These are phyloP conservation scores for Lampris incognitus DNA, from an alignment of 2,113 vertebrate species.

Conservation along the genomic window DNA sequence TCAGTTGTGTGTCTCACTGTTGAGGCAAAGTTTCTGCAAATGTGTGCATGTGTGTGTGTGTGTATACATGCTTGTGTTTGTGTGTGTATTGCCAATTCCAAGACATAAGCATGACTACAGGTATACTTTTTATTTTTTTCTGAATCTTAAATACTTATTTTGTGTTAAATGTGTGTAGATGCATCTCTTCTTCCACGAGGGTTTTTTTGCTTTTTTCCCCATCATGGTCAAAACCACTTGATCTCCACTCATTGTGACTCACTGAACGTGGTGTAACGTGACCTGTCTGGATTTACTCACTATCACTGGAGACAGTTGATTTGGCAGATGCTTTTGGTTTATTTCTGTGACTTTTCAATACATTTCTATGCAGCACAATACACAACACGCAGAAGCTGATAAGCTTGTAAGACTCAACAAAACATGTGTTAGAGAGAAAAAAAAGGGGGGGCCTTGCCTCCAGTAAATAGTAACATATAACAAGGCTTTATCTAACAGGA, in stretches of 20 bases:
- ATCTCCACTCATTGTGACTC: not conserved
- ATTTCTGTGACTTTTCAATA: constrained; percentile 10
- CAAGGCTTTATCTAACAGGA: constrained; percentile 62
- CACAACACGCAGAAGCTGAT: constrained; percentile 10
- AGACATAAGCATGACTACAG: not conserved
- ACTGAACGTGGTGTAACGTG: constrained; percentile 1
- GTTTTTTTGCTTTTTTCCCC: not conserved
- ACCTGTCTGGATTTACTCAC: not conserved
- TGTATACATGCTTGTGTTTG: not conserved
- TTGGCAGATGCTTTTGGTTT: constrained; percentile 6
- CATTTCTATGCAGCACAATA: not conserved
- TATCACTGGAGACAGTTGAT: constrained; percentile 8
- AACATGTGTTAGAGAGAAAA: constrained; percentile 24
- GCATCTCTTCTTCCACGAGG: not conserved
- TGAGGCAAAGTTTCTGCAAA: not conserved
- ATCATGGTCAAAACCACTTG: not conserved
- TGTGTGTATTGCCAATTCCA: not conserved
- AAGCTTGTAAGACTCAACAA: constrained; percentile 21
- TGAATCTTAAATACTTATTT: not conserved
- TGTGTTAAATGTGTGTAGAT: not conserved
- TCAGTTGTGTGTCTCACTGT: constrained; percentile 16
- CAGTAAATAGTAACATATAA: constrained; percentile 42
- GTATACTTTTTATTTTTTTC: not conserved
- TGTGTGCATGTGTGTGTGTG: not conserved
- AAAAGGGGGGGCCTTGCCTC: constrained; percentile 12